Evolutionary conservation across 2,797 vertebrate species (phyloP).

Genomic region (Betta splendens): DNA sequence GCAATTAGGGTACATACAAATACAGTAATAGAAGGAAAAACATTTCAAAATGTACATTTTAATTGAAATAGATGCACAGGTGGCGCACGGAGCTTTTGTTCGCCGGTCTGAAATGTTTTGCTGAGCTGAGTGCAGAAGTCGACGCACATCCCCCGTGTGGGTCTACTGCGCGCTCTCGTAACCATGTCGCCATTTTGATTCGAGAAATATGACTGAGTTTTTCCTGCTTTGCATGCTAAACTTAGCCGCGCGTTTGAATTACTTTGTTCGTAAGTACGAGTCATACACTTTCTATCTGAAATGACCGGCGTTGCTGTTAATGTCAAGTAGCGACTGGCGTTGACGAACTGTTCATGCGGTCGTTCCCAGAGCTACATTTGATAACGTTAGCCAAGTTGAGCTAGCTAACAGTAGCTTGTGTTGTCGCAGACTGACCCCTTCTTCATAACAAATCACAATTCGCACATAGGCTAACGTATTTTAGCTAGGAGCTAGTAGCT

Average conservation of each 20-base stretch:
- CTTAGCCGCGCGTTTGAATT: conserved; percentile 59
- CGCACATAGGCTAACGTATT: conserved; percentile 58
- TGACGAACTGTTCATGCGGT: conserved; percentile 19
- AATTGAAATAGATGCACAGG: not conserved
- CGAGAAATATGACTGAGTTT: conserved; percentile 84
- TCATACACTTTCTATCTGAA: conserved; percentile 13
- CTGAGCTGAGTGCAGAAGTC: conserved; percentile 33
- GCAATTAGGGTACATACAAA: not conserved
- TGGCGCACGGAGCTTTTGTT: conserved; percentile 1
- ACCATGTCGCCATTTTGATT: conserved; percentile 86
- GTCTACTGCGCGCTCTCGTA: conserved; percentile 71
- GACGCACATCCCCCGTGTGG: conserved; percentile 46
- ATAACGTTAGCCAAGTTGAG: conserved; percentile 70
- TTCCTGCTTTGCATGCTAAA: conserved; percentile 79
- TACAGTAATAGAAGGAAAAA: not conserved
- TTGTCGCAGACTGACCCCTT: conserved; percentile 69
- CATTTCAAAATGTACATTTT: not conserved
- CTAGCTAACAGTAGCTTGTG: conserved; percentile 62
- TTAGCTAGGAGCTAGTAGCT: conserved; percentile 54
- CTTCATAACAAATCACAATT: conserved; percentile 78
- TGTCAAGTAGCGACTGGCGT: conserved; percentile 9
- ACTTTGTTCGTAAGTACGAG: conserved; percentile 48
- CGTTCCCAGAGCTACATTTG: conserved; percentile 50
- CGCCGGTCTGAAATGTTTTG: not conserved
- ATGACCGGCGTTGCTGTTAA: conserved; percentile 1